Conservation (phyloP, 2,888 invertebrate species). For the Diadromus collaris region DNA sequence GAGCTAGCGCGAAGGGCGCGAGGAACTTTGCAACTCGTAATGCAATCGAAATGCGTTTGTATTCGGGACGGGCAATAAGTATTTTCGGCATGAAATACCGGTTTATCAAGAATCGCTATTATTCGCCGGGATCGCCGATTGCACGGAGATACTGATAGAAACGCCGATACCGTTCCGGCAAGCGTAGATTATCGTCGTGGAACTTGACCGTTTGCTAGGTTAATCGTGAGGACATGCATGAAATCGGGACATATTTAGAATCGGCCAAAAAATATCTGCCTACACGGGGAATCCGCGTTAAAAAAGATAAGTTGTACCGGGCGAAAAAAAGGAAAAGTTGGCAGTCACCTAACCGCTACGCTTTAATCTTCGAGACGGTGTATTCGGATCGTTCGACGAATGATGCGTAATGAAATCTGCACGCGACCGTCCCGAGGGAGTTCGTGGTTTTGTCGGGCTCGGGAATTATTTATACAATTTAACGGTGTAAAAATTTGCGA, state of each 20-base stretch:
- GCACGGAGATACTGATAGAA: neutral
- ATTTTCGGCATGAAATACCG: neutral
- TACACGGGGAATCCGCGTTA: slow-evolving; percentile 13
- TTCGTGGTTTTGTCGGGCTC: neutral
- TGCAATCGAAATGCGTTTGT: neutral
- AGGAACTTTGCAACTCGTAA: neutral
- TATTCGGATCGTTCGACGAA: neutral
- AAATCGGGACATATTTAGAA: slow-evolving; percentile 17
- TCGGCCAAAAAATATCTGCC: neutral
- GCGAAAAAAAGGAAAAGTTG: neutral
- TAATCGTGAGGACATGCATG: slow-evolving; percentile 13
- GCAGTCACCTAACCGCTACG: slow-evolving; percentile 8
- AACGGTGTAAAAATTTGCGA: neutral
- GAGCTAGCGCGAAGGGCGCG: neutral
- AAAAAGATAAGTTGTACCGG: neutral
- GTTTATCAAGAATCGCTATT: slow-evolving; percentile 8
- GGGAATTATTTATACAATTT: neutral
- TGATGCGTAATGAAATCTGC: neutral
- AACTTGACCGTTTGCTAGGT: neutral
- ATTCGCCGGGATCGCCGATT: neutral
- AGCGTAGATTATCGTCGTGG: neutral
- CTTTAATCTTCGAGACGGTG: neutral
- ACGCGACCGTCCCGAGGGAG: neutral
- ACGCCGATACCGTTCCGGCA: slow-evolving; percentile 7
- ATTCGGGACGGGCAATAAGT: neutral